These are phyloP conservation scores for Malaclemys terrapin DNA, from an alignment of 2,113 vertebrate species.

Conservation along the genomic window DNA sequence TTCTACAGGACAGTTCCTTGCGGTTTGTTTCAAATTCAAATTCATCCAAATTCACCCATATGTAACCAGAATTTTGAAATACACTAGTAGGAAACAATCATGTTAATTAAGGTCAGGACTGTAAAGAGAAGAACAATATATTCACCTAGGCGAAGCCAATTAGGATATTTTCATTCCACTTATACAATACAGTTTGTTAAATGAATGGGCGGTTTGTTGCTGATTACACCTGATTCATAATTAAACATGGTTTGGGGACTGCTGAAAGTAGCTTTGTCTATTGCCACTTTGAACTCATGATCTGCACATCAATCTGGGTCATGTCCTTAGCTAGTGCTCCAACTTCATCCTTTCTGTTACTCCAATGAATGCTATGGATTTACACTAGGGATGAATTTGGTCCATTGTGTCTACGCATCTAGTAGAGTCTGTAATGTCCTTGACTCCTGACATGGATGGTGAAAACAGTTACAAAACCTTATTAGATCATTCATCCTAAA, in stretches of 20 bases:
- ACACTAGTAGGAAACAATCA: slow-evolving; percentile 41
- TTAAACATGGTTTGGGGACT: not conserved
- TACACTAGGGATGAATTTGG: fast-evolving
- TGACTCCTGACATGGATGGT: slow-evolving; percentile 2
- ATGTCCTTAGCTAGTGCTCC: fast-evolving
- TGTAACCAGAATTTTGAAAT: not conserved
- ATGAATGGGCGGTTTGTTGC: not conserved
- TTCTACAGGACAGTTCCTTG: fast-evolving
- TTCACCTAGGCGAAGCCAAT: slow-evolving; percentile 31
- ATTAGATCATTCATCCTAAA: not conserved
- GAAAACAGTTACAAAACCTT: not conserved
- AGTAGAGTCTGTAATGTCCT: not conserved
- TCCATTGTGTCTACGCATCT: slow-evolving; percentile 1
- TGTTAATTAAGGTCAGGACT: slow-evolving; percentile 38
- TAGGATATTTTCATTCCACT: not conserved
- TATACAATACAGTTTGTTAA: not conserved
- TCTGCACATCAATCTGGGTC: fast-evolving
- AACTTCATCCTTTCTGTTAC: fast-evolving
- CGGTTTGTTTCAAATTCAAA: not conserved
- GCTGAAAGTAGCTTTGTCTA: not conserved
- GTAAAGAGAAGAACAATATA: not conserved
- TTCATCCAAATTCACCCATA: slow-evolving; percentile 16
- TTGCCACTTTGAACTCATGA: not conserved
- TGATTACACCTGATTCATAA: slow-evolving; percentile 27
- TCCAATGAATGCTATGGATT: fast-evolving